A percentile compares a stretch with the other conserved stretches of the same genome.
Conservation (phyloP, 2,113 vertebrate genomes). For the Taurulus bubalis region DNA sequence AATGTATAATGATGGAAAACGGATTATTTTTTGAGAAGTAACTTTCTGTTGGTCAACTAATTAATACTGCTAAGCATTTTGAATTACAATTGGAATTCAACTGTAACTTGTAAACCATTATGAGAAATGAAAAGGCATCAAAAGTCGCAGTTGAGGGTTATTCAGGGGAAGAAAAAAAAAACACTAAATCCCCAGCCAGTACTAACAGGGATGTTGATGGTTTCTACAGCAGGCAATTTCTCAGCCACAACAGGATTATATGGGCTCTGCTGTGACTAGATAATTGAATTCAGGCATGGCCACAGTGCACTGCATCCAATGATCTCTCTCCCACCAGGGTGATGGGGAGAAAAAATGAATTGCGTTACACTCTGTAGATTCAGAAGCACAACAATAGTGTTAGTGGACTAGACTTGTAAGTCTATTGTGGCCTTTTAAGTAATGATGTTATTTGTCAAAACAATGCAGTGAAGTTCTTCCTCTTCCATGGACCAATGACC, state of each 20-base stretch:
- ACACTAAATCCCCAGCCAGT: constrained; percentile 47
- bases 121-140: background rate
- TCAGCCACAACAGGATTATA: constrained; percentile 76
- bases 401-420: constrained; percentile 56
- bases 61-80: background rate
- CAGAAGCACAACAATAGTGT: constrained; percentile 53
- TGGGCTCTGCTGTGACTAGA: constrained; percentile 72
- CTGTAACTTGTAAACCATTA: constrained; percentile 7
- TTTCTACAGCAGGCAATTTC: constrained; percentile 68
- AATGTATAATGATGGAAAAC: background rate
- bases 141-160: constrained; percentile 15
- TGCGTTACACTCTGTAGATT: constrained; percentile 56
- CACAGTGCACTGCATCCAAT: constrained; percentile 71
- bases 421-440: constrained; percentile 53
- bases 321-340: constrained; percentile 69
- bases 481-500: constrained; percentile 10
- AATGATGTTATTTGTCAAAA: constrained; percentile 50
- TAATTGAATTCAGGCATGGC: constrained; percentile 76
- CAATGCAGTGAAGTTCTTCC: constrained; percentile 29
- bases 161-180: background rate
- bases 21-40: background rate
- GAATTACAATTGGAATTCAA: background rate
- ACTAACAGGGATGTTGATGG: constrained; percentile 62
- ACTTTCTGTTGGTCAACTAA: background rate
- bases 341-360: constrained; percentile 62